A percentile compares a stretch with the other conserved stretches of the same genome.
Evolutionary conservation across 2,888 invertebrate species (phyloP).

Genomic region (Syrista parreyssii): DNA sequence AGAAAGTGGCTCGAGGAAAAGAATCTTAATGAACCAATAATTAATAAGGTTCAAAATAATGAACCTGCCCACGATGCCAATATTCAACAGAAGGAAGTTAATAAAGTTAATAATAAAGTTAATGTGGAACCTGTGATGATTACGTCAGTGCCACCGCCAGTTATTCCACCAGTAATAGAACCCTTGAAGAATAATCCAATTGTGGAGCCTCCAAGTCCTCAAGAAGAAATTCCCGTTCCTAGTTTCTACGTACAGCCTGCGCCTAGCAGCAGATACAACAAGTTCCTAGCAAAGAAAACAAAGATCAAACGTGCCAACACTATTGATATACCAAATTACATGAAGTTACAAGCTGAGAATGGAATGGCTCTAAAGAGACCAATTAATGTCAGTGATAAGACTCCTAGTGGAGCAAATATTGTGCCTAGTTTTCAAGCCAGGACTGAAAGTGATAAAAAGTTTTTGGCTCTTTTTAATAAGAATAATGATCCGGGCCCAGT

Average conservation of each 20-base stretch:
- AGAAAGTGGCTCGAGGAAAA: conserved; percentile 79
- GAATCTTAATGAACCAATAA: conserved; percentile 22
- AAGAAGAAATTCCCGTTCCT: neutral
- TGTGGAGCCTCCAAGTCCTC: neutral
- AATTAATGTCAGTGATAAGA: conserved; percentile 70
- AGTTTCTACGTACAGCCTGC: neutral
- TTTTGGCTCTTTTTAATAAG: conserved; percentile 84
- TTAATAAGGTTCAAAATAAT: neutral
- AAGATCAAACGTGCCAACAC: conserved; percentile 91
- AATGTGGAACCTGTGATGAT: neutral
- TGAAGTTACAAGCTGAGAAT: conserved; percentile 58
- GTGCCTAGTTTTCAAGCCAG: conserved; percentile 82
- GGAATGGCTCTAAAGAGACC: conserved; percentile 70
- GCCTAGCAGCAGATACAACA: conserved; percentile 37
- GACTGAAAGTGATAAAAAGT: conserved; percentile 87
- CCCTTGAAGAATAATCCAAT: neutral
- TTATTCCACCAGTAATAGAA: neutral
- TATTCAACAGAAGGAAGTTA: neutral
- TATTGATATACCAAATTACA: conserved; percentile 82
- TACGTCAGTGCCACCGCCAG: neutral
- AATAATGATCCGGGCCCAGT: conserved; percentile 68
- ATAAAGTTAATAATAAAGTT: neutral
- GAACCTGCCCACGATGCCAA: neutral
- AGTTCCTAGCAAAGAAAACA: conserved; percentile 74
- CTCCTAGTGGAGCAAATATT: conserved; percentile 59